A percentile compares a stretch with the other conserved stretches of the same genome.
Evolutionary conservation across 2,888 invertebrate genomes (phyloP).

Genomic region (Parnassius smintheus): DNA sequence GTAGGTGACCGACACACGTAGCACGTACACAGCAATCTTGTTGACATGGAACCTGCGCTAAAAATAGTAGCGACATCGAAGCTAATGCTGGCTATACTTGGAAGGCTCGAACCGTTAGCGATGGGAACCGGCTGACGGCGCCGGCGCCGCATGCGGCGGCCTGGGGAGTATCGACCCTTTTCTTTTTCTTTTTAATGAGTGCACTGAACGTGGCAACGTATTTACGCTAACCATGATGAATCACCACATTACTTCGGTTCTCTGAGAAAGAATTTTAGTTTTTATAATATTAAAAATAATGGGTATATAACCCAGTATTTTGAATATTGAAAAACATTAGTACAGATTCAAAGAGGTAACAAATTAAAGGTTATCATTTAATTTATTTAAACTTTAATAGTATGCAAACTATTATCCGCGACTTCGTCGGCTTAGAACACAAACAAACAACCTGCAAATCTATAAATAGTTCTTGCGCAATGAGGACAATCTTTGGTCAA

Average conservation of each 20-base stretch:
- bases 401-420: too few relatives aligned
- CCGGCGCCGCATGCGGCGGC: constrained; percentile 40
- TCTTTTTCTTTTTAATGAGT: constrained; percentile 38
- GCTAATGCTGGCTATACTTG: constrained; percentile 62
- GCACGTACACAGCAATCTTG: constrained; percentile 31
- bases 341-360: too few relatives aligned
- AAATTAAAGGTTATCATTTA: too few relatives aligned
- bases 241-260: constrained; percentile 28
- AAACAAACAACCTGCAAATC: too few relatives aligned
- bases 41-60: constrained; percentile 48
- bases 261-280: constrained; percentile 6
- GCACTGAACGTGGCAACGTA: constrained; percentile 28
- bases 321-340: too few relatives aligned
- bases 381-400: too few relatives aligned
- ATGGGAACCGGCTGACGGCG: constrained; percentile 56
- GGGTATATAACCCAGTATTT: too few relatives aligned
- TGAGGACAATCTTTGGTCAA: too few relatives aligned
- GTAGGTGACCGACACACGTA: constrained; percentile 15
- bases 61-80: constrained; percentile 53
- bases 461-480: too few relatives aligned
- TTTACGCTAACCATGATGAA: constrained; percentile 33
- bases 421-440: too few relatives aligned
- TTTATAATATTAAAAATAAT: too few relatives aligned
- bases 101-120: constrained; percentile 62
- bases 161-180: constrained; percentile 54